phyloP scores from a whole-genome alignment of 2,113 vertebrate species.

The Hoplias malabaricus region DNA sequence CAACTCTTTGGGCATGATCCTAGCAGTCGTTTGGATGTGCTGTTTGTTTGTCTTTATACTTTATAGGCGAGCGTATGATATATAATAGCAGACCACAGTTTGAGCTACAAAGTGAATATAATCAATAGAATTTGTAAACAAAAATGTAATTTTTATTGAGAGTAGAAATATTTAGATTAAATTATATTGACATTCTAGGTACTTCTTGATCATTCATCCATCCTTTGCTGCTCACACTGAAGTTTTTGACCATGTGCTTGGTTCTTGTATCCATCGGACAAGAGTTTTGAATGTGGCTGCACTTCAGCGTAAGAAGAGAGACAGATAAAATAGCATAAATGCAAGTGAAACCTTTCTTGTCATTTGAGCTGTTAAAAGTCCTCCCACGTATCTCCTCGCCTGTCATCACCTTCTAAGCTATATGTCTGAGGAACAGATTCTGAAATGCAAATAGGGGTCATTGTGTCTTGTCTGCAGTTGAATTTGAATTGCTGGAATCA shows the following conservation, averaged over 20 bases:
- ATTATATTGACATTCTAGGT: background rate
- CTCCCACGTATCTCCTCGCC: constrained; percentile 54
- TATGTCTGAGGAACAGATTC: background rate
- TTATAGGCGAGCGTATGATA: too few species aligned
- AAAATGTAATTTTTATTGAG: too few species aligned
- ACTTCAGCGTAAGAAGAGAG: background rate
- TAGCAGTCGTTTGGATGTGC: too few species aligned
- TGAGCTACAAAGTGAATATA: too few species aligned
- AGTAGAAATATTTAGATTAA: background rate
- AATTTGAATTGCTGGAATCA: constrained; percentile 8
- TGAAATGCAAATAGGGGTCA: constrained; percentile 68
- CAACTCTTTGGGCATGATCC: too few species aligned
- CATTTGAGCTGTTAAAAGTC: constrained; percentile 57
- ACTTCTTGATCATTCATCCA: background rate
- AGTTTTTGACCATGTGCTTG: background rate
- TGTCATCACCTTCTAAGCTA: constrained; percentile 61
- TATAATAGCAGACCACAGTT: too few species aligned
- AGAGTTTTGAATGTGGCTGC: background rate
- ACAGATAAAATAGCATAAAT: background rate
- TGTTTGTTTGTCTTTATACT: too few species aligned
- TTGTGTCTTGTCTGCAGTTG: constrained; percentile 47
- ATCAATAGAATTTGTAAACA: too few species aligned
- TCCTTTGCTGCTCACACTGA: background rate
- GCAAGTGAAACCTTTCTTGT: constrained; percentile 40
- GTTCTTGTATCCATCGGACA: background rate